Conservation (phyloP, 2,797 vertebrate species). For the Danio tinwini region DNA sequence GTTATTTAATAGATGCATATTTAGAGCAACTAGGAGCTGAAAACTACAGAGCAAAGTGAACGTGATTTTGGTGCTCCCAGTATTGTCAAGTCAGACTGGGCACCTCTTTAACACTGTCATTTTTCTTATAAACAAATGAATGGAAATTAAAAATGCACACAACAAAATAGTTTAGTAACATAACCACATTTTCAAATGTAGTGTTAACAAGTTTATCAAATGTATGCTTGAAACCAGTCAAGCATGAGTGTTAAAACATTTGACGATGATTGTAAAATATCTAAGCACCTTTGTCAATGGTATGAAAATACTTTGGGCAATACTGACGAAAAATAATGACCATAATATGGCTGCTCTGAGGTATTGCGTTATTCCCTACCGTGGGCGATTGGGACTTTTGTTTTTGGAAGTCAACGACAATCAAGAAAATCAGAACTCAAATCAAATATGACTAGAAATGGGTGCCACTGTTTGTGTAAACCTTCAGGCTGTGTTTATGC, state of each 20-base stretch:
- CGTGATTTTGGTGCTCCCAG: conserved; percentile 58
- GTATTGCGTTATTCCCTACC: conserved; percentile 13
- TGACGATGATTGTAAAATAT: conserved; percentile 47
- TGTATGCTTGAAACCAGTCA: conserved; percentile 96
- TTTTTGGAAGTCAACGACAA: neutral
- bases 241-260: conserved; percentile 75
- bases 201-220: conserved; percentile 69
- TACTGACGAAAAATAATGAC: conserved; percentile 39
- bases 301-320: conserved; percentile 34
- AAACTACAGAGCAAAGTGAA: neutral
- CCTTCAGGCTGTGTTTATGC: neutral
- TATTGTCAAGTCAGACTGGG: conserved; percentile 61
- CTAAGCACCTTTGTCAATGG: conserved; percentile 45
- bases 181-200: conserved; percentile 62
- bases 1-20: neutral
- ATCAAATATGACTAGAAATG: conserved; percentile 15
- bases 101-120: conserved; percentile 24
- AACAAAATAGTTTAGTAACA: conserved; percentile 24
- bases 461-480: conserved; percentile 14
- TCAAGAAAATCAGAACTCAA: neutral
- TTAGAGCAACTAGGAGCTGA: conserved; percentile 36
- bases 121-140: conserved; percentile 10
- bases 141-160: conserved; percentile 43
- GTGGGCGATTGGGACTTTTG: neutral
- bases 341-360: conserved; percentile 12